These are phyloP conservation scores for Apotomis betuletana DNA, from an alignment of 2,888 invertebrate genomes.

Conservation along the genomic window DNA sequence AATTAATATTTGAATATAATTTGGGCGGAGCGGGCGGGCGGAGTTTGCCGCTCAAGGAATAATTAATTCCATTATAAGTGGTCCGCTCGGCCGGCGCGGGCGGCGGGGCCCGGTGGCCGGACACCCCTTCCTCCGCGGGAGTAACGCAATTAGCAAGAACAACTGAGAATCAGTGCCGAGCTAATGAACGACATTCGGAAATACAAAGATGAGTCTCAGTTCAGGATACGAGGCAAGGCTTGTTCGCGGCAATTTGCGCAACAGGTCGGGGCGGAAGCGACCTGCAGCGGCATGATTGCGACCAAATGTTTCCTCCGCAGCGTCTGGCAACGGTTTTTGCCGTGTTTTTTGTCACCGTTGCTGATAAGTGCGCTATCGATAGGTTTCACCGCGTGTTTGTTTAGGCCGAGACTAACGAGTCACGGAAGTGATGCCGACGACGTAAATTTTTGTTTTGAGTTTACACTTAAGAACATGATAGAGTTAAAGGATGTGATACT, in stretches of 20 bases:
- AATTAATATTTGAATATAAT: conserved; percentile 85
- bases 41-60: conserved; percentile 82
- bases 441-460: conserved; percentile 35
- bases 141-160: conserved; percentile 3
- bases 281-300: conserved; percentile 80
- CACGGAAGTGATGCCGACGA: conserved; percentile 70
- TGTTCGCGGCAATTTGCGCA: conserved; percentile 72
- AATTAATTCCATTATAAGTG: conserved; percentile 82
- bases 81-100: conserved; percentile 58
- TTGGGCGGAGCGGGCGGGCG: conserved; percentile 81
- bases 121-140: conserved; percentile 30
- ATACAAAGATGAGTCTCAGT: conserved; percentile 10
- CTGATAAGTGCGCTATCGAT: conserved; percentile 82
- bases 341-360: conserved; percentile 69
- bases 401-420: conserved; percentile 74
- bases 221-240: conserved; percentile 36
- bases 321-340: conserved; percentile 77
- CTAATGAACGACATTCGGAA: conserved; percentile 7
- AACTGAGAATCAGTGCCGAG: not conserved
- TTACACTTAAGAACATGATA: conserved; percentile 24
- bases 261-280: conserved; percentile 84
- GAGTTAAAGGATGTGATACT: conserved; percentile 9
- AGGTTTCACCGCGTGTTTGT: conserved; percentile 74
- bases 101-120: conserved; percentile 26
- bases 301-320: conserved; percentile 81